Conservation (phyloP, 2,888 invertebrate genomes). For the Cactoblastis cactorum region DNA sequence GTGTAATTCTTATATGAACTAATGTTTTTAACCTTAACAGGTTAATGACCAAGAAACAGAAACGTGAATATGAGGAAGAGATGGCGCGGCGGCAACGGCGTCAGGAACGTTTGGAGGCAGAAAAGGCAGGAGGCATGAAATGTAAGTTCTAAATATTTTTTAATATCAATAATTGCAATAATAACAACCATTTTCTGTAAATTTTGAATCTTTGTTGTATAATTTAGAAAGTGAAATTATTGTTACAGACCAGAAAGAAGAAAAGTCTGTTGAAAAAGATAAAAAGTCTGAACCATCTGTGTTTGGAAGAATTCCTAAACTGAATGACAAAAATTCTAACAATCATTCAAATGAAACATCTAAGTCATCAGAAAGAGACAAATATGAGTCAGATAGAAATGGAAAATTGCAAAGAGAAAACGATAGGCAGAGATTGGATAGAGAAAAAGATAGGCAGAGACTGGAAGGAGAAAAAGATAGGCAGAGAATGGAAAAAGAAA, state of each 20-base stretch:
- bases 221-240: conserved; percentile 15
- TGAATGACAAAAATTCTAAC: conserved; percentile 50
- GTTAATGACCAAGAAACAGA: conserved; percentile 89
- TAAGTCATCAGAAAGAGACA: conserved; percentile 35
- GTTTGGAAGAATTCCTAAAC: conserved; percentile 76
- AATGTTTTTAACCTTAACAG: conserved; percentile 54
- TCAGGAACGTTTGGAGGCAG: conserved; percentile 59
- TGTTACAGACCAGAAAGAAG: conserved; percentile 49
- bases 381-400: conserved; percentile 22
- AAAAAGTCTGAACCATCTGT: conserved; percentile 43
- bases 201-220: no score
- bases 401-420: conserved; percentile 23
- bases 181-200: no score
- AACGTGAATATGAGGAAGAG: conserved; percentile 85
- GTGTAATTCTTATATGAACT: no score
- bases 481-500: conserved; percentile 44
- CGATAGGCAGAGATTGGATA: conserved; percentile 40
- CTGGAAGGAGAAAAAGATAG: conserved; percentile 42
- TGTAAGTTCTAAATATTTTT: conserved; percentile 27
- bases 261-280: conserved; percentile 49
- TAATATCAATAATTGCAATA: neutral
- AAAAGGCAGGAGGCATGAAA: conserved; percentile 44
- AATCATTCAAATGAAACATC: conserved; percentile 41
- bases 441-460: conserved; percentile 39
- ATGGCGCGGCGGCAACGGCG: conserved; percentile 80